These are phyloP conservation scores for Leptonema lineaticorne DNA, from an alignment of 1,140 invertebrate species.

Conservation along the genomic window DNA sequence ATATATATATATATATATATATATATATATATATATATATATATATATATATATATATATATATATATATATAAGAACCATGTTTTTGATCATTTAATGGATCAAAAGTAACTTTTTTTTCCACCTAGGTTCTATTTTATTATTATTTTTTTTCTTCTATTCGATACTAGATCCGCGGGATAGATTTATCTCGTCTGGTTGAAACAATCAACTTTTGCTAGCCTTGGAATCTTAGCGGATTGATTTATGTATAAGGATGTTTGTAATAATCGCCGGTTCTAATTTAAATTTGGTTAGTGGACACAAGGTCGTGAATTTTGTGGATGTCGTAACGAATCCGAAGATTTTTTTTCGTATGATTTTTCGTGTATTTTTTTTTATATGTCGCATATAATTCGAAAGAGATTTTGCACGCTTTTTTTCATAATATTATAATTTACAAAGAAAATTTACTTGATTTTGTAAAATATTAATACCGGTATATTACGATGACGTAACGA, in stretches of 20 bases:
- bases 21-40: too few species aligned
- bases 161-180: not conserved
- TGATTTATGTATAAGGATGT: conserved; percentile 39
- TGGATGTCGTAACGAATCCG: conserved; percentile 8
- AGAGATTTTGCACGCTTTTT: too few species aligned
- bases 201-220: conserved; percentile 33
- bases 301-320: conserved; percentile 6
- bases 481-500: too few species aligned
- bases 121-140: not conserved
- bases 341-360: too few species aligned
- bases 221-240: conserved; percentile 31
- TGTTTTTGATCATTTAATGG: conserved; percentile 2
- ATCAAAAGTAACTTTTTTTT: not conserved
- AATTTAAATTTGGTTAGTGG: conserved; percentile 32
- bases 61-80: too few species aligned
- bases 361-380: too few species aligned
- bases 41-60: too few species aligned
- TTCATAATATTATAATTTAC: too few species aligned
- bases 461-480: too few species aligned
- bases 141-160: not conserved
- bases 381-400: too few species aligned
- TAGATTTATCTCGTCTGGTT: conserved; percentile 27
- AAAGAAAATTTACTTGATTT: too few species aligned
- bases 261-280: conserved; percentile 14
- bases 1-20: too few species aligned